Evolutionary conservation across 1,140 invertebrate genomes (phyloP), one percentile per base, ranked within the genome.

Genomic region (Cotesia vestalis): DNA sequence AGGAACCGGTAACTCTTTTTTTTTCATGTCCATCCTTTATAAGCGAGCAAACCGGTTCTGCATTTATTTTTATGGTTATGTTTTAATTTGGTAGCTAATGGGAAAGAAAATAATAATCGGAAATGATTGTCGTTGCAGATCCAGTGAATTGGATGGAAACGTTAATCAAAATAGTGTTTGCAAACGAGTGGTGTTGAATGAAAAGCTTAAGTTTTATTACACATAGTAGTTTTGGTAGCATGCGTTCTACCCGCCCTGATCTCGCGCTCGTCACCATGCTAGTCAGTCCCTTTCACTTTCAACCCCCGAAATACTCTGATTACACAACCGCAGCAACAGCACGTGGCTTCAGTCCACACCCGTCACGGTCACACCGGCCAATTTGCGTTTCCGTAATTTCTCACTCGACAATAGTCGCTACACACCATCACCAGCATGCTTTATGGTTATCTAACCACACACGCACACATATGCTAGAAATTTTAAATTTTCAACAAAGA

Each of bases 301-400:
- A 76, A 81, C 78, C 80, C 80, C 76, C 79, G 76, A 79, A 81
- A 79, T 78, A 71, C 72, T 80, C 80, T 85, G 85, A 87, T 87
- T 87, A 86, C 81, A 83, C 78, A 85, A 84, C 84, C 83, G 76
- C 82, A 83, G 71, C 36, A 27, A 69, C 76, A 83, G 85, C 85
- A 87, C 85, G 85, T 87, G 85, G 80, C 84, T 60, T 76, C 75
- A 74, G 82, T 80, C 81, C 83, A 81, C 66, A 80, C 78, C 81
- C 82, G 85, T 86, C 84, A 86, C 76, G 77, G 78, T 85, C 84
- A 83, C 84, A 86, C 83, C 80, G 82, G 84, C 82, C 83, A 87
- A 87, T 87, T 87, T 85, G 84, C 82, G 81, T 85, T 85, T 84
- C 81, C 79, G 82, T 83, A 81, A 86, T 85, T 85, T 83, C 81